These are phyloP conservation scores for Bombylius discolor DNA, from an alignment of 2,888 invertebrate species.

Conservation along the genomic window DNA sequence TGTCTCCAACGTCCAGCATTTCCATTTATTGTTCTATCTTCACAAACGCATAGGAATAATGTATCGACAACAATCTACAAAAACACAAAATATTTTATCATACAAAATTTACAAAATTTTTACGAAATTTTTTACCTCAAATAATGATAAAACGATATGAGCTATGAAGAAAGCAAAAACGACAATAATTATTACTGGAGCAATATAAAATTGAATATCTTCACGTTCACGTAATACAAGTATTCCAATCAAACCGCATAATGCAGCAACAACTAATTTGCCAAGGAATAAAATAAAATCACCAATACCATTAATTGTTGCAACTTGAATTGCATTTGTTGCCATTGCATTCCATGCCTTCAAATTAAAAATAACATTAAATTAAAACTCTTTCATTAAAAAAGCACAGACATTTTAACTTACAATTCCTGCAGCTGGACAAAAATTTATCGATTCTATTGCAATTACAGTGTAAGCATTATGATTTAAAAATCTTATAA, in stretches of 20 bases:
- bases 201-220: constrained; percentile 68
- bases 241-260: constrained; percentile 67
- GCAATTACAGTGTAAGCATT: constrained; percentile 92
- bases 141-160: constrained; percentile 83
- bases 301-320: constrained; percentile 84
- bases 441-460: constrained; percentile 82
- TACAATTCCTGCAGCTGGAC: constrained; percentile 79
- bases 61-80: constrained; percentile 88
- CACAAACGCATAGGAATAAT: constrained; percentile 84
- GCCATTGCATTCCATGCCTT: constrained; percentile 79
- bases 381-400: neutral
- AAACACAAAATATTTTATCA: neutral
- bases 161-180: constrained; percentile 85
- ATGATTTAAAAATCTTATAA: constrained; percentile 82
- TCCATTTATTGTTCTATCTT: constrained; percentile 75
- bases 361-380: constrained; percentile 4
- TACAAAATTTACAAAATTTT: neutral
- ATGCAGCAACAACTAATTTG: constrained; percentile 61
- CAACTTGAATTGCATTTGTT: constrained; percentile 73
- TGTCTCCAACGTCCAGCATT: constrained; percentile 52
- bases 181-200: constrained; percentile 72
- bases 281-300: constrained; percentile 87
- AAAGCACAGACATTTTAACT: constrained; percentile 21
- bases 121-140: constrained; percentile 52
- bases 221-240: constrained; percentile 59